These are phyloP conservation scores for Aricia agestis DNA, from an alignment of 1,140 invertebrate genomes.

Conservation along the genomic window DNA sequence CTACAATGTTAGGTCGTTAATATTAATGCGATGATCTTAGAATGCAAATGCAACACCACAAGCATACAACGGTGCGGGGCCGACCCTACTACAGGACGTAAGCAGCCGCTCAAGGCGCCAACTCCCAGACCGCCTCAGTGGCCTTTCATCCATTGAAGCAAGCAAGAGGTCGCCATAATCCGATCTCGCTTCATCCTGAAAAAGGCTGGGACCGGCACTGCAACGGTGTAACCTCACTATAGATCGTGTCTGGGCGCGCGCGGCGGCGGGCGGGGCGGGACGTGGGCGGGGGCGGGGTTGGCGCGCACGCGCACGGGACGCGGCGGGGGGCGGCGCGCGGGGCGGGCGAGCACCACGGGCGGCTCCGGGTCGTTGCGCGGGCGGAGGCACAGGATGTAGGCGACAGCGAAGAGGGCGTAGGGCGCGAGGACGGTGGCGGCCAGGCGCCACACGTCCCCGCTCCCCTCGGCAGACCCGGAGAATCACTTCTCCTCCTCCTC, in stretches of 20 bases:
- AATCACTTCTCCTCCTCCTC: constrained; percentile 81
- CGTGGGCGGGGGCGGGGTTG: background rate
- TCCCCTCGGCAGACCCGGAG: constrained; percentile 39
- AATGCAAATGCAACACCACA: background rate
- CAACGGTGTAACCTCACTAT: background rate
- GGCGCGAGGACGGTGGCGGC: constrained; percentile 50
- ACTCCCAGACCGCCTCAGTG: too few relatives aligned
- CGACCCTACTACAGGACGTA: too few relatives aligned
- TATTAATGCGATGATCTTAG: background rate
- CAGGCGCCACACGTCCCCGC: constrained; percentile 36
- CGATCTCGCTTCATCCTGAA: too few relatives aligned
- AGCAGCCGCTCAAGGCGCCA: too few relatives aligned
- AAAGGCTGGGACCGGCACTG: too few relatives aligned
- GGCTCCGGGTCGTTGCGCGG: constrained; percentile 22
- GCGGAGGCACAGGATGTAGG: constrained; percentile 33
- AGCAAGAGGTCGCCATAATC: too few relatives aligned
- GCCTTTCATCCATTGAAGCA: too few relatives aligned
- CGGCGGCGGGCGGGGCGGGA: background rate
- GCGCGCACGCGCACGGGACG: constrained; percentile 1
- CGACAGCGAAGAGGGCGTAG: constrained; percentile 46
- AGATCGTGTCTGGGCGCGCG: background rate
- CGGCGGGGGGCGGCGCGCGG: background rate
- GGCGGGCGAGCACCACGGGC: constrained; percentile 17
- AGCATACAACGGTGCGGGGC: too few relatives aligned
- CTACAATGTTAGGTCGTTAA: too few relatives aligned